phyloP scores from a whole-genome alignment of 2,888 invertebrate genomes.

The Chalcosyrphus nemorum region DNA sequence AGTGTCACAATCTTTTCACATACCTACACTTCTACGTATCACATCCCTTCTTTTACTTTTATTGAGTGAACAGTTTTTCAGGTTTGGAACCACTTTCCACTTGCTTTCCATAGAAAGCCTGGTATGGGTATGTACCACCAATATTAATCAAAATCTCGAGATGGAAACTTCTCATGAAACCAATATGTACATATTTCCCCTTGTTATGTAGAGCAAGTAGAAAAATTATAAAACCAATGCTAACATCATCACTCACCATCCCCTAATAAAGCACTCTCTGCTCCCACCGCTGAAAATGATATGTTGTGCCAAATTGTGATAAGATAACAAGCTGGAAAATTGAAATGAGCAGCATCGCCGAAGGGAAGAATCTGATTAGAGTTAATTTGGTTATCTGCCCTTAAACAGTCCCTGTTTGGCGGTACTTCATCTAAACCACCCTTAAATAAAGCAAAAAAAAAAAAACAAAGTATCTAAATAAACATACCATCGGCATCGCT shows the following conservation, averaged over 20 bases:
- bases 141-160: neutral
- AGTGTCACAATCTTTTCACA: too few species aligned
- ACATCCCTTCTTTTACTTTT: too few species aligned
- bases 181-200: neutral
- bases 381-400: slow-evolving; percentile 75
- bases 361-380: slow-evolving; percentile 75
- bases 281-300: slow-evolving; percentile 65
- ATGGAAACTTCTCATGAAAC: neutral
- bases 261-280: slow-evolving; percentile 11
- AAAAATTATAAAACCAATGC: slow-evolving; percentile 2
- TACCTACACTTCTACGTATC: too few species aligned
- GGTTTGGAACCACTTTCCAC: too few species aligned
- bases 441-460: slow-evolving; percentile 39
- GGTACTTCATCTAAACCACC: slow-evolving; percentile 61
- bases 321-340: slow-evolving; percentile 76
- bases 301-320: slow-evolving; percentile 75
- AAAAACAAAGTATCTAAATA: slow-evolving; percentile 55
- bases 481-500: slow-evolving; percentile 66
- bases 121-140: neutral
- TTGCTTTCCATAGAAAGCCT: too few species aligned
- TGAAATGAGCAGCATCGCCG: slow-evolving; percentile 73
- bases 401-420: slow-evolving; percentile 59
- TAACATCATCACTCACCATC: slow-evolving; percentile 16
- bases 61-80: too few species aligned
- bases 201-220: neutral